Evolutionary conservation across 2,888 invertebrate species (phyloP).

Genomic region (Brenthis daphne): DNA sequence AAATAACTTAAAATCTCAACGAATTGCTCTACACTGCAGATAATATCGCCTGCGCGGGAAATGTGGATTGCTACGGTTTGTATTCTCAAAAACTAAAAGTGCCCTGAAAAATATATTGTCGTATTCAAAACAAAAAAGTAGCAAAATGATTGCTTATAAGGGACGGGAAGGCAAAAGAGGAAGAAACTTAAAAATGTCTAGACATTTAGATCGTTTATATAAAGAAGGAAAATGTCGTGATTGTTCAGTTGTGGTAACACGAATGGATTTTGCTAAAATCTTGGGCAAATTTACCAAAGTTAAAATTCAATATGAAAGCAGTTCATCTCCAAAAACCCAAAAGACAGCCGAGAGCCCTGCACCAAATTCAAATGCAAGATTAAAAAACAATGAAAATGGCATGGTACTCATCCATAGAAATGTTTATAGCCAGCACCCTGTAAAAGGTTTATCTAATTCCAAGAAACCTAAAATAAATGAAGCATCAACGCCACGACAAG

Average conservation of each 20-base stretch:
- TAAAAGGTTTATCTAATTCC: constrained; percentile 50
- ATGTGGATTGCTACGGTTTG: constrained; percentile 68
- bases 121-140: constrained; percentile 26
- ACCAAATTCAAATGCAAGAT: constrained; percentile 55
- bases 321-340: constrained; percentile 58
- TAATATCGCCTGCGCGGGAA: constrained; percentile 75
- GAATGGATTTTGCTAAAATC: constrained; percentile 78
- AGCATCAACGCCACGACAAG: constrained; percentile 37
- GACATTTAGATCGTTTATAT: constrained; percentile 66
- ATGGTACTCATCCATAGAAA: constrained; percentile 66
- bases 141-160: constrained; percentile 66
- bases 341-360: constrained; percentile 46
- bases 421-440: constrained; percentile 61
- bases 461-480: constrained; percentile 51
- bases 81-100: constrained; percentile 48
- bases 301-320: constrained; percentile 75
- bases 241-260: constrained; percentile 71
- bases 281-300: constrained; percentile 78
- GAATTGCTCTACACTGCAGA: constrained; percentile 42
- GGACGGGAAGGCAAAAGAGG: constrained; percentile 59
- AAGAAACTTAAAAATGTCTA: constrained; percentile 57
- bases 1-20: constrained; percentile 40
- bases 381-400: constrained; percentile 77
- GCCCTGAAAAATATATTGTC: constrained; percentile 34
- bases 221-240: constrained; percentile 74